phyloP scores from a whole-genome alignment of 2,888 invertebrate species.

The Tinea pellionella region DNA sequence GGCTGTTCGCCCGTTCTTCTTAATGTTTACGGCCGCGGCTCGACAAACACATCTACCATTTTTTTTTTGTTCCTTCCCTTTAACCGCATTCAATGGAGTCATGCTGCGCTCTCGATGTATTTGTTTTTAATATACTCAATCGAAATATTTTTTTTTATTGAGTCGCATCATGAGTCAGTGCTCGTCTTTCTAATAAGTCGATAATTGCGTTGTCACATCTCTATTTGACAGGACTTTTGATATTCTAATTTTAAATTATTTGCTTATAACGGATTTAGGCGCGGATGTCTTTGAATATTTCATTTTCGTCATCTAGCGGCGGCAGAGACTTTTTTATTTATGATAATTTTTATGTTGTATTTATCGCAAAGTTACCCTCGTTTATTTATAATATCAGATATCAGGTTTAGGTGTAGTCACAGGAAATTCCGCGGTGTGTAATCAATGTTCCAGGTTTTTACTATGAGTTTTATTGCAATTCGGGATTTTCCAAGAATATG shows the following conservation, averaged over 20 bases:
- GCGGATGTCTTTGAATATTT: no score
- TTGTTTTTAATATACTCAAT: constrained; percentile 46
- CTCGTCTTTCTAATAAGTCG: constrained; percentile 3
- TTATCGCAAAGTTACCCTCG: no score
- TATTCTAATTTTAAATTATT: background rate
- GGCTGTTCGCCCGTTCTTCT: constrained; percentile 47
- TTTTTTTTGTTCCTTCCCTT: constrained; percentile 35
- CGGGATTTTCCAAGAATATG: background rate
- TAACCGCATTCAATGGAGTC: constrained; percentile 25
- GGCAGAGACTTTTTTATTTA: no score
- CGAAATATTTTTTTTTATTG: background rate
- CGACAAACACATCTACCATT: constrained; percentile 38
- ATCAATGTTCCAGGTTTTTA: constrained; percentile 29
- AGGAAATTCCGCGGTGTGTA: constrained; percentile 45
- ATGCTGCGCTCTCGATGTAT: constrained; percentile 39
- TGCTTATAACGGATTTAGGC: no score
- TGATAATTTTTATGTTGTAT: no score
- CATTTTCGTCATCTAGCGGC: no score
- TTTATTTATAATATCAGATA: no score
- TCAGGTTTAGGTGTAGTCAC: constrained; percentile 24
- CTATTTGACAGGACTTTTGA: constrained; percentile 10
- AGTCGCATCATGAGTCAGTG: background rate
- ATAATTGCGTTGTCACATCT: constrained; percentile 14
- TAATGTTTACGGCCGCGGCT: constrained; percentile 47
- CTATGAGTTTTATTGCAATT: constrained; percentile 10